phyloP scores from a whole-genome alignment of 30 jellyfish, hydroid and myxozoan genomes.

The Mastigias papua region DNA sequence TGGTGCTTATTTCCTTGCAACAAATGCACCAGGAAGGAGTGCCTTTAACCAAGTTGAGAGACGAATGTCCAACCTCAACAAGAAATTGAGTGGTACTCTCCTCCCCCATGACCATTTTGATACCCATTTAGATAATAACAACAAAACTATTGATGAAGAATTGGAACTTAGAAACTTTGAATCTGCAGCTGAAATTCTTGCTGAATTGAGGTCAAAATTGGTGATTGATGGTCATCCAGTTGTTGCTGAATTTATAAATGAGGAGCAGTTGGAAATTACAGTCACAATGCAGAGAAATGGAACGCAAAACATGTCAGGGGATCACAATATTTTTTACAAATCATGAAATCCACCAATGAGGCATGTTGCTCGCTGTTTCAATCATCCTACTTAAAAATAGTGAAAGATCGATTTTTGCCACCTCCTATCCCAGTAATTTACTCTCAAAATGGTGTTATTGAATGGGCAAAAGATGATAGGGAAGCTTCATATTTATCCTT shows the following conservation, averaged over 20 bases:
- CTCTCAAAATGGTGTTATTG: constrained; percentile 61
- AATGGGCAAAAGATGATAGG: constrained; percentile 61
- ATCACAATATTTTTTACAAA: constrained; percentile 62
- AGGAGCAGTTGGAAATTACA: constrained; percentile 42
- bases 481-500: constrained; percentile 62
- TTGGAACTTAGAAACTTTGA: constrained; percentile 53
- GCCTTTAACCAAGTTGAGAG: constrained; percentile 68
- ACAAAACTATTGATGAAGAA: constrained; percentile 62
- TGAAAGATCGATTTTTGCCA: constrained; percentile 72
- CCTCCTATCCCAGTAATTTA: constrained; percentile 77
- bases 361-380: constrained; percentile 38
- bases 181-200: constrained; percentile 62
- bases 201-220: constrained; percentile 68
- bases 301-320: constrained; percentile 66
- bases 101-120: constrained; percentile 74
- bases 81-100: constrained; percentile 73
- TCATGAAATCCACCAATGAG: constrained; percentile 69
- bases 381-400: constrained; percentile 37
- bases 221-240: constrained; percentile 70
- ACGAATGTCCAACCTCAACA: constrained; percentile 43
- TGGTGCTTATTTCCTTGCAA: constrained; percentile 77
- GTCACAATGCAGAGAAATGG: constrained; percentile 65
- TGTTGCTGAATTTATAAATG: constrained; percentile 65
- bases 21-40: constrained; percentile 85
- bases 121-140: constrained; percentile 59